Evolutionary conservation across 2,113 vertebrate genomes (phyloP), one percentile per base, ranked within the genome.

Genomic region (Tyrannus savana): DNA sequence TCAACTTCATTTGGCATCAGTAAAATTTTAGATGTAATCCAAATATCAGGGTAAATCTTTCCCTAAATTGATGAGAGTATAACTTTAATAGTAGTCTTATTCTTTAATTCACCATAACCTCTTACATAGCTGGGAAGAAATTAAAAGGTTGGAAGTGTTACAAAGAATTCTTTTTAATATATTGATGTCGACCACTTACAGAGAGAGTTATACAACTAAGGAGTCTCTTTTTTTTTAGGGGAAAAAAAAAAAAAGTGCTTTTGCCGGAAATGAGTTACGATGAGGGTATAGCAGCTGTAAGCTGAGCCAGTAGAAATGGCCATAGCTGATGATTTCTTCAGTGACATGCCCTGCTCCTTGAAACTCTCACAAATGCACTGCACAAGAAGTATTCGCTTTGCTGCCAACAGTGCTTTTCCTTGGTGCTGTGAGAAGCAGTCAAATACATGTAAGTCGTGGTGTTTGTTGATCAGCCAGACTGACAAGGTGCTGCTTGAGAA

Each of bases 1-100:
- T 96, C 93, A 96, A 92, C 85, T 87, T 78, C 83, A 84, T 90
- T 79, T 96, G 92, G 83, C 69, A 87, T 56, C 73, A 84, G 68
- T 86, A 84, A 84, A 42, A 64, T 76, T 84, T 84, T 33, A 96
- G 64, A 68, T 93, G 53, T 80, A 89, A 88, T 93, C 60, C 56
- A 64, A 81, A 71, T 86, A 95, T 41, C 80, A 72, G n/a, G 83
- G 39, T 75, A 84, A 84, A 75, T 90, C 56, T 90, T 90, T 60
- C 68, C 25, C 22, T 47, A 75, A 49, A 7, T 68, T 68, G 37
- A 64, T 55, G 44, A 64, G 75, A 83, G 30, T 90, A 68, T 86
- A 39, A 80, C 90, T 91, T 80, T 81, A 83, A 78, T 86, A 72
- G 35, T 56, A 27, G 18, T 63, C 18, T 30, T 67, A 33, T 62